Conservation (phyloP, 2,113 vertebrate genomes). For the Archilochus colubris region DNA sequence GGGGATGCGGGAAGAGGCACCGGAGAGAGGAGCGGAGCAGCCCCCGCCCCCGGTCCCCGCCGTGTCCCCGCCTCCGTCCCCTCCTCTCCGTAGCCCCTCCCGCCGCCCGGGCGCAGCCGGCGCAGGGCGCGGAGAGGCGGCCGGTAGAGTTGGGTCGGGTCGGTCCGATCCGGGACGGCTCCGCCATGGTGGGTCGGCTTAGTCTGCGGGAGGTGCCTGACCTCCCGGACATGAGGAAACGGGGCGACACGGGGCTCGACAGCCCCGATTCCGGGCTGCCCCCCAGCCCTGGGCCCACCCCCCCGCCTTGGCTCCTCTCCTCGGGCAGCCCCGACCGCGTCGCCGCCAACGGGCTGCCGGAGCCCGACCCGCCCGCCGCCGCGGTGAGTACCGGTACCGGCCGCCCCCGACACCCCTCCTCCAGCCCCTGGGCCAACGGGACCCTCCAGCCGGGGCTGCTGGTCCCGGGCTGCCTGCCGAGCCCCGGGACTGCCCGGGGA, state of each 20-base stretch:
- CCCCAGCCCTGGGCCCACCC: constrained; percentile 84
- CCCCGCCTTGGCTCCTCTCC: background rate
- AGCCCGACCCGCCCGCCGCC: constrained; percentile 33
- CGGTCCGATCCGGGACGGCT: background rate
- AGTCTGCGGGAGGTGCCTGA: constrained; percentile 80
- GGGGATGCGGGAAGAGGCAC: background rate
- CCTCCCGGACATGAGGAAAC: constrained; percentile 78
- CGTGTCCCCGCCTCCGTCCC: background rate
- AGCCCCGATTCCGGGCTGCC: constrained; percentile 89
- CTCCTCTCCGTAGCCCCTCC: background rate
- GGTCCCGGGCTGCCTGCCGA: background rate
- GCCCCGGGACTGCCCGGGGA: background rate
- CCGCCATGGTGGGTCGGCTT: constrained; percentile 83
- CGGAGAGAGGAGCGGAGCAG: background rate
- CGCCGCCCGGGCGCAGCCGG: background rate
- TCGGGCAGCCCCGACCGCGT: background rate
- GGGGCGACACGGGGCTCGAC: constrained; percentile 80
- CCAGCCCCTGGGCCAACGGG: background rate
- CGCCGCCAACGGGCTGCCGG: background rate
- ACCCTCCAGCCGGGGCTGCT: background rate
- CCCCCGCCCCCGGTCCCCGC: background rate
- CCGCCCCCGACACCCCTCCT: background rate
- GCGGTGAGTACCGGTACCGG: background rate
- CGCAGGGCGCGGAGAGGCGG: background rate
- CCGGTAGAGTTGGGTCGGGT: too few species aligned